A percentile compares a stretch with the other conserved stretches of the same genome.
Evolutionary conservation across 2,113 vertebrate genomes (phyloP).

Genomic region (Elanoides forficatus): DNA sequence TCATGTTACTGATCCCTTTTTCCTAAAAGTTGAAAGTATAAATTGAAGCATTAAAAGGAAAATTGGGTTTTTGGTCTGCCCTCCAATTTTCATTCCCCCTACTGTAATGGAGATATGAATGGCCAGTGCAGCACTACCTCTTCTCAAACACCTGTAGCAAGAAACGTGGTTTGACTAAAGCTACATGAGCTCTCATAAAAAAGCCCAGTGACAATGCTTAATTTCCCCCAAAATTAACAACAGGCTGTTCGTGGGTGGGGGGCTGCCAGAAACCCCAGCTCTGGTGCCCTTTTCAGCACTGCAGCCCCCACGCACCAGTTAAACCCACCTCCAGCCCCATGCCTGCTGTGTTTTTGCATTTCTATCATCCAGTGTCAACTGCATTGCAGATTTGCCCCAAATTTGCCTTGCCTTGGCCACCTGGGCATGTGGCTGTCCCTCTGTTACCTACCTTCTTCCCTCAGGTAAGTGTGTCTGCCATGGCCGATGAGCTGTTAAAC

Average conservation of each 20-base stretch:
- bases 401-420: background rate
- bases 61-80: background rate
- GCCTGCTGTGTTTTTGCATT: accelerated
- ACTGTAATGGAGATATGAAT: too few species aligned
- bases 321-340: background rate
- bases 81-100: background rate
- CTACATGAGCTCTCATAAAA: background rate
- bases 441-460: background rate
- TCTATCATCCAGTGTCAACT: background rate
- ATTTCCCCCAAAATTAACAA: background rate
- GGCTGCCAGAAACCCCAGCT: background rate
- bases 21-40: background rate
- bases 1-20: background rate
- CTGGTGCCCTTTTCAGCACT: accelerated
- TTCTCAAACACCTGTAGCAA: background rate
- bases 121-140: background rate
- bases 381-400: background rate
- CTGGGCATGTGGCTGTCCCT: background rate
- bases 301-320: background rate
- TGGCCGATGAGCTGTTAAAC: background rate
- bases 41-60: background rate
- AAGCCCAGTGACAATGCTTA: background rate
- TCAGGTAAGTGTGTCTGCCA: background rate
- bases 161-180: background rate
- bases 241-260: background rate